A percentile compares a stretch with the other conserved stretches of the same genome.
Conservation (phyloP, 2,888 invertebrate species). For the Sarcophaga caerulescens region DNA sequence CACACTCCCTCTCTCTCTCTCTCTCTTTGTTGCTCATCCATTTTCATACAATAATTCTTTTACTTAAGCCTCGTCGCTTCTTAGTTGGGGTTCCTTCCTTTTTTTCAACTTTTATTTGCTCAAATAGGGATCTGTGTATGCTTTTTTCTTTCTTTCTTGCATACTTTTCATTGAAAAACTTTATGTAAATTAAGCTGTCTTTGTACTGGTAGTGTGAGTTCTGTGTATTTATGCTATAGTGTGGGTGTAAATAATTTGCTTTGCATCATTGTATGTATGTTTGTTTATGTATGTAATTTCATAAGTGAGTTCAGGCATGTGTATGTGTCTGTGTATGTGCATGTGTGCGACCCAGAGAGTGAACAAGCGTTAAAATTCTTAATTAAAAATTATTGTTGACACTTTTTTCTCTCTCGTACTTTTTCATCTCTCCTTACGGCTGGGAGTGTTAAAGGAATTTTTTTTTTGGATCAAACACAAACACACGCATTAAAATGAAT, state of each 20-base stretch:
- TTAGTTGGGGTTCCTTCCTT: constrained; percentile 38
- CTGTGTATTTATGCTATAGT: too few species aligned
- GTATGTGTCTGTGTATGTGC: background rate
- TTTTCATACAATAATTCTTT: constrained; percentile 60
- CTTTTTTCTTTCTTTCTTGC: background rate
- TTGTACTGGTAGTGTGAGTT: background rate
- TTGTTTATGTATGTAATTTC: constrained; percentile 29
- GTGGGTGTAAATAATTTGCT: constrained; percentile 56
- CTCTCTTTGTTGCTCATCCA: background rate
- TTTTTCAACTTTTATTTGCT: constrained; percentile 9
- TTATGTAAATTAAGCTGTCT: constrained; percentile 65
- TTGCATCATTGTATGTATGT: constrained; percentile 22
- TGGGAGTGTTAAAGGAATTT: background rate
- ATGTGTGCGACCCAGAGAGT: constrained; percentile 16
- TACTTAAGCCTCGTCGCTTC: constrained; percentile 60
- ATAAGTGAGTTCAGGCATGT: background rate
- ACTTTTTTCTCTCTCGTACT: constrained; percentile 46
- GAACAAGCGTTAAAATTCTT: constrained; percentile 69
- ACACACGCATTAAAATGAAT: constrained; percentile 21
- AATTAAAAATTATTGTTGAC: constrained; percentile 71
- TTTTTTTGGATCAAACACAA: background rate
- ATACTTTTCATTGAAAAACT: constrained; percentile 40
- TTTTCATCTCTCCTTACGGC: background rate
- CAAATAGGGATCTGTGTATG: background rate
- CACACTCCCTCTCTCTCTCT: too few species aligned